These are phyloP conservation scores for Redunca redunca DNA, from an alignment of 2,113 vertebrate genomes.

Conservation along the genomic window DNA sequence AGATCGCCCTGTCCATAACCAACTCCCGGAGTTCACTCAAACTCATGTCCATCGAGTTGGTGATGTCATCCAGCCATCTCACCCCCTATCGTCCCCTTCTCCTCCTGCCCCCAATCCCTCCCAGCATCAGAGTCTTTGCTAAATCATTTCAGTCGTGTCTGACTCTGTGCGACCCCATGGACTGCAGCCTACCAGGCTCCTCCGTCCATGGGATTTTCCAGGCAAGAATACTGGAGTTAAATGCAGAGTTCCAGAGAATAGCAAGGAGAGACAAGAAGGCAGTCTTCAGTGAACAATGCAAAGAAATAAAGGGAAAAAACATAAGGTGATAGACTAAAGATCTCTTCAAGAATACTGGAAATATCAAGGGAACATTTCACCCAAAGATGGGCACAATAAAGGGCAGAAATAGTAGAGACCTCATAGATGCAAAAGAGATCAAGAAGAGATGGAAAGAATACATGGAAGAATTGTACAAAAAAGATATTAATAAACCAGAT, in stretches of 20 bases:
- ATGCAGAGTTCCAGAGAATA: neutral
- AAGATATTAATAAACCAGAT: neutral
- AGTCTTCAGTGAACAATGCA: neutral
- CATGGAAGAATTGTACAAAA: neutral
- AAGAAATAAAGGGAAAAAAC: neutral
- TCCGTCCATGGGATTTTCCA: no score
- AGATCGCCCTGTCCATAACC: no score
- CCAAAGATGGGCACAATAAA: neutral
- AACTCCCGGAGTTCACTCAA: no score
- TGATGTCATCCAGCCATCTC: no score
- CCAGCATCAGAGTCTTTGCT: no score
- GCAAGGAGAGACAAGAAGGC: neutral
- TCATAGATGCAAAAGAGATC: neutral
- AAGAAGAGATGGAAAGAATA: neutral
- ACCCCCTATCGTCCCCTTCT: no score
- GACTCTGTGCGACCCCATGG: no score
- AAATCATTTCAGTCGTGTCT: no score
- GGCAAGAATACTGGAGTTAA: neutral
- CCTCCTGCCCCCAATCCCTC: no score
- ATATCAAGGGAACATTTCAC: neutral
- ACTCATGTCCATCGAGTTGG: accelerated
- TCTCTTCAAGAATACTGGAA: neutral
- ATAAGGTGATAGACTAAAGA: neutral
- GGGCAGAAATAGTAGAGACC: neutral
- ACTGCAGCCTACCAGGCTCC: no score